Percentiles rank a stretch among this genome's conserved stretches.
Evolutionary conservation across 2,888 invertebrate genomes (phyloP).

Genomic region (Drosophila subsilvestris): DNA sequence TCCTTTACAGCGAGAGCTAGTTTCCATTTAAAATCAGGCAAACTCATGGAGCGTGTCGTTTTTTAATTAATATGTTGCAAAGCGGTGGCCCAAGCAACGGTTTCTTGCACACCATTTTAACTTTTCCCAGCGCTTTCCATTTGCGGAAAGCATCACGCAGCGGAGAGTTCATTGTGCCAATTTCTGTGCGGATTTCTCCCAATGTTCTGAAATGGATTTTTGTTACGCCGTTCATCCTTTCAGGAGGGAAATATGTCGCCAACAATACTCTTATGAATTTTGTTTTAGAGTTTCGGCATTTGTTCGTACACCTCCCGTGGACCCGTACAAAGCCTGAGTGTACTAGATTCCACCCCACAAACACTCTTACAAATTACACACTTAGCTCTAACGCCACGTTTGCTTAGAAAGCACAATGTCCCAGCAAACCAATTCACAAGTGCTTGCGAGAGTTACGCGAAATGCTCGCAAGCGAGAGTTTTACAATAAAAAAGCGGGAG

Average conservation of each 20-base stretch:
- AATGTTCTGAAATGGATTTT: conserved; percentile 28
- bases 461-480: conserved; percentile 24
- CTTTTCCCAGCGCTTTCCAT: conserved; percentile 30
- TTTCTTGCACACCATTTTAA: conserved; percentile 11
- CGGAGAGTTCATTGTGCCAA: conserved; percentile 75
- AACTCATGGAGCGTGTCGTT: background rate
- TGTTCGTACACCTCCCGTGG: conserved; percentile 31
- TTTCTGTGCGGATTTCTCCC: conserved; percentile 38
- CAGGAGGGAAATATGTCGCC: conserved; percentile 63
- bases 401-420: conserved; percentile 60
- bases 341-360: conserved; percentile 9
- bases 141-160: conserved; percentile 31
- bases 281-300: conserved; percentile 42
- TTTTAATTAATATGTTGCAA: conserved; percentile 31
- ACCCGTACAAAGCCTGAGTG: conserved; percentile 1
- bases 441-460: conserved; percentile 7
- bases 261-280: conserved; percentile 59
- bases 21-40: background rate
- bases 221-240: conserved; percentile 38
- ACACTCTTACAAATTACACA: conserved; percentile 78
- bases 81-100: conserved; percentile 14
- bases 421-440: conserved; percentile 56
- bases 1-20: background rate
- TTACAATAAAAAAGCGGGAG: too few relatives aligned
- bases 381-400: conserved; percentile 61